Conservation (phyloP, 2,797 vertebrate genomes). For the Staurois parvus region DNA sequence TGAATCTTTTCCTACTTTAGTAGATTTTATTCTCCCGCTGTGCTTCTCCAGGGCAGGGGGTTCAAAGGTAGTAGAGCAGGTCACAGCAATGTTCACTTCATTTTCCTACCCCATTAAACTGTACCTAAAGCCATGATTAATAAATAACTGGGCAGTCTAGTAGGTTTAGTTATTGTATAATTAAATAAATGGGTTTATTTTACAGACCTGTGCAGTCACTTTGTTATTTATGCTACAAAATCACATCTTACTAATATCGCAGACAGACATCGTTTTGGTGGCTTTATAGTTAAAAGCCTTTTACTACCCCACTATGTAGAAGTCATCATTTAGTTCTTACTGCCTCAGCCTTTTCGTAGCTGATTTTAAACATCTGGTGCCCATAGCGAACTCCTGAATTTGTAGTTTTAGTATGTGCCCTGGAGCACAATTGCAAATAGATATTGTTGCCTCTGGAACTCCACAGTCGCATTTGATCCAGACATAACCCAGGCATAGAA, state of each 20-base stretch:
- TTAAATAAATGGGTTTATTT: too few relatives aligned
- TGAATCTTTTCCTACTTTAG: neutral
- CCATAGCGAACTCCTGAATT: neutral
- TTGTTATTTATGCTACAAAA: neutral
- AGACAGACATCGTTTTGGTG: neutral
- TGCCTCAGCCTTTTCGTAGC: neutral
- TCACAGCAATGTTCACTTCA: too few relatives aligned
- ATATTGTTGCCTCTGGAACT: neutral
- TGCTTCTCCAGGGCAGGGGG: neutral
- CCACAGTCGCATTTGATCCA: neutral
- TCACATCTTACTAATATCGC: neutral
- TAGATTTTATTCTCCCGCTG: neutral
- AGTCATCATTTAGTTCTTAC: neutral
- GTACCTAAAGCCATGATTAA: too few relatives aligned
- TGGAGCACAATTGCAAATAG: neutral
- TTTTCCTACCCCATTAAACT: too few relatives aligned
- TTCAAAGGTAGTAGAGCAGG: neutral
- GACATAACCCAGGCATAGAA: neutral
- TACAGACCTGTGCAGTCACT: too few relatives aligned
- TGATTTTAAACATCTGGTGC: neutral
- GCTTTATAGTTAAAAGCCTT: too few relatives aligned
- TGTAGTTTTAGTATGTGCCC: neutral
- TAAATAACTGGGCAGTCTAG: too few relatives aligned
- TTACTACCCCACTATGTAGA: too few relatives aligned
- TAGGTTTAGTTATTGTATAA: too few relatives aligned